Evolutionary conservation across 2,113 vertebrate species (phyloP), one percentile per base, ranked within the genome.

Genomic region (Sorex araneus): DNA sequence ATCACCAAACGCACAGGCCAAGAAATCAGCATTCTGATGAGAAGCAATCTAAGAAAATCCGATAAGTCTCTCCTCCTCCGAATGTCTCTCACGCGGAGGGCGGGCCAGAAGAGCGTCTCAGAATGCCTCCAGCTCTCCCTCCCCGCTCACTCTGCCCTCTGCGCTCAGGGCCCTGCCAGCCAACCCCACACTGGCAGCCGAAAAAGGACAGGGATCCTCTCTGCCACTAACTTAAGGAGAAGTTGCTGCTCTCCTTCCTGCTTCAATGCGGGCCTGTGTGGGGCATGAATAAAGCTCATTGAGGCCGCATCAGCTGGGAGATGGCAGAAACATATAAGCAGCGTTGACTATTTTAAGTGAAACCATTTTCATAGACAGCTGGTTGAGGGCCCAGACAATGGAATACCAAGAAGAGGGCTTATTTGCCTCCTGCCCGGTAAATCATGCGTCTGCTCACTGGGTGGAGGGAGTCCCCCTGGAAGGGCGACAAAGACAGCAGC

Each of bases 331-430:
- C 94, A 87, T 87, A 95, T 92, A 95, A 96, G 91, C 91, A 91
- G 92, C 94, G 91, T 30, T 83, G 87, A 94, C 94, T 94, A 90
- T 87, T 96, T 95, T 94, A 95, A 97, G 95, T 92, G 96, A 95
- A 95, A 94, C 89, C 96, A 96, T 96, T 95, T 97, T 95, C 95
- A 96, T 87, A 96, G 96, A 96, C 96, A 97, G 96, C 96, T 96
- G 94, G 95, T 95, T 95, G 93, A 89, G 92, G 91, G 63, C 50
- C 76, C 81, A 95, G 90, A 96, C 96, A 95, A 95, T 95, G 88
- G 87, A 47, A 86, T 89, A 92, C 95, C 80, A 93, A 95, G 92
- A 93, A 95, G 94, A 94, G 95, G 89, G 87, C 95, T 96, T 87
- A 95, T 94, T 95, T 94, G 91, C 95, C 79, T 92, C 87, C 92